These are phyloP conservation scores for Hoplias malabaricus DNA, from an alignment of 2,113 vertebrate genomes.

Conservation along the genomic window DNA sequence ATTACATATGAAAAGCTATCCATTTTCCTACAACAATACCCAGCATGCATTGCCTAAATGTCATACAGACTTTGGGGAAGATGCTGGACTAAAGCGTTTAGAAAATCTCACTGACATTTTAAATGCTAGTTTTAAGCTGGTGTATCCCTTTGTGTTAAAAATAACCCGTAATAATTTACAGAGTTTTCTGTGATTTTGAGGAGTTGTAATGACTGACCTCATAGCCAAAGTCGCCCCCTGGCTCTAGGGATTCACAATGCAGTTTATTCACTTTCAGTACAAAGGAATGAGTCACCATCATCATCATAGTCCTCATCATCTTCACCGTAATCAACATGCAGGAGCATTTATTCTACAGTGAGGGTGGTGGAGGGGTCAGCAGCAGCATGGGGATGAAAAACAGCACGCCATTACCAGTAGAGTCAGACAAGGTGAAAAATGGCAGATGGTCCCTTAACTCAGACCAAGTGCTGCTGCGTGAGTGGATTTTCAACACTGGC, in stretches of 20 bases:
- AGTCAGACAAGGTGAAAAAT: constrained; percentile 53
- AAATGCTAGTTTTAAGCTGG: no score
- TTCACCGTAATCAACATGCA: constrained; percentile 8
- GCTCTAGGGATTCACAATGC: constrained; percentile 43
- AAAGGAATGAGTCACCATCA: constrained; percentile 20
- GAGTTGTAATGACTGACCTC: neutral
- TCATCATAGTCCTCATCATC: constrained; percentile 5
- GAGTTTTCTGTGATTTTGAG: neutral
- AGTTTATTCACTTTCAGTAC: constrained; percentile 32
- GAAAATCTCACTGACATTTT: no score
- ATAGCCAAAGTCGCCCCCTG: neutral
- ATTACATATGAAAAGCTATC: no score
- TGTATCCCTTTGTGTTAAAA: no score
- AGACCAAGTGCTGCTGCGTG: constrained; percentile 44
- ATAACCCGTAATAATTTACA: no score
- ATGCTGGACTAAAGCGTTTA: no score
- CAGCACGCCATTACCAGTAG: constrained; percentile 53
- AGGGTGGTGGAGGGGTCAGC: constrained; percentile 28
- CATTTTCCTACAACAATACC: no score
- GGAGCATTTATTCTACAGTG: neutral
- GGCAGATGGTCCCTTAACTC: constrained; percentile 55
- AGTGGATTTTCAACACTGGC: constrained; percentile 44
- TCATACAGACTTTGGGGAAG: no score
- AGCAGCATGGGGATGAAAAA: constrained; percentile 42
- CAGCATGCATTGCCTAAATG: no score